Percentiles rank a stretch among this genome's conserved stretches.
phyloP scores from a whole-genome alignment of 2,888 invertebrate genomes.

The Scaptomyza polygonia region DNA sequence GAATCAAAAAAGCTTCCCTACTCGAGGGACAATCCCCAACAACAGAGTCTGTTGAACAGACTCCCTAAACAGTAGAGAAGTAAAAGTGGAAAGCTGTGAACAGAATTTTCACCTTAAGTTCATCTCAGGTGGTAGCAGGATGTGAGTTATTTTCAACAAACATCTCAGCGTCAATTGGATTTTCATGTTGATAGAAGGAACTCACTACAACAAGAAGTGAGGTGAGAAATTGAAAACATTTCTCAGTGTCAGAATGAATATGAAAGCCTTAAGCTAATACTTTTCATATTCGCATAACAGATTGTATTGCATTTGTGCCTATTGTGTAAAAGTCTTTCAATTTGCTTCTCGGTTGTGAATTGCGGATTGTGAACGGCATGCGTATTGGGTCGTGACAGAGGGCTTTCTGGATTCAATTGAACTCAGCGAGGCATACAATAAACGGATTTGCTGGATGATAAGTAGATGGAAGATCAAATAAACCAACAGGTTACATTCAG shows the following conservation, averaged over 20 bases:
- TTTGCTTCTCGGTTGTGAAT: conserved; percentile 16
- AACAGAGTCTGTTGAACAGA: conserved; percentile 5
- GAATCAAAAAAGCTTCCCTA: conserved; percentile 3
- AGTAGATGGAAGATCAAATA: conserved; percentile 1
- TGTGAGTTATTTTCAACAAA: conserved; percentile 8
- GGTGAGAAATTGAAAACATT: conserved; percentile 60
- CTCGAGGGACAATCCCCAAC: not conserved
- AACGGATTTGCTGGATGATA: conserved; percentile 24
- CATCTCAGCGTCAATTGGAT: conserved; percentile 32
- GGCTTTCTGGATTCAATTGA: conserved; percentile 16
- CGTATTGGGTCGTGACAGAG: conserved; percentile 6
- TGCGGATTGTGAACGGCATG: conserved; percentile 9
- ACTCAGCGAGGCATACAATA: conserved; percentile 17
- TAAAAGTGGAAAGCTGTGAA: conserved; percentile 5
- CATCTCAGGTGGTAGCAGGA: conserved; percentile 4
- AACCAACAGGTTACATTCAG: conserved; percentile 27
- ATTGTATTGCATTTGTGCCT: conserved; percentile 46
- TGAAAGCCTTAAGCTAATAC: conserved; percentile 47
- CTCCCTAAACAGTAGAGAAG: not conserved
- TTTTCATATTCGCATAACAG: conserved; percentile 43
- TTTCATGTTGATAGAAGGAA: conserved; percentile 16
- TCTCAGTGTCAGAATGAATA: conserved; percentile 65
- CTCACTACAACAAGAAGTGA: not conserved
- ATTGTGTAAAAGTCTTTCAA: conserved; percentile 23
- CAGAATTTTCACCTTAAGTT: conserved; percentile 30